Evolutionary conservation across 2,113 vertebrate species (phyloP), one percentile per base, ranked within the genome.

Genomic region (Pituophis catenifer): DNA sequence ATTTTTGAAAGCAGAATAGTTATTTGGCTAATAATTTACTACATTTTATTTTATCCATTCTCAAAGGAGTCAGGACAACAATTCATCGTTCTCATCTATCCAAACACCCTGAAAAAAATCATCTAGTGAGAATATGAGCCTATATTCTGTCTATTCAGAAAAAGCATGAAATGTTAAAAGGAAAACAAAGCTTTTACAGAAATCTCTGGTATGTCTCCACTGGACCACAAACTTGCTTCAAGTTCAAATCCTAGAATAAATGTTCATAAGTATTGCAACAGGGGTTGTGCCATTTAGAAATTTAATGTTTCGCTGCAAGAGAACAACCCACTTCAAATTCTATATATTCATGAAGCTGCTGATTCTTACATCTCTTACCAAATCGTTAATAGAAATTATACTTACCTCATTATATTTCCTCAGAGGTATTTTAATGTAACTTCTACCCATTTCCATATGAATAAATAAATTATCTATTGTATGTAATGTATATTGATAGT

Each of bases 371-470:
- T 38, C 50, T 91, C 91, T 3, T 19, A 92, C 15, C 57, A 89
- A 93, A 44, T 26, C 29, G 89, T 75, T 93, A 38, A 13, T 89
- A 93, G 19, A 24, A 24, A 44, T 81, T 94, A 93, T 38, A 96
- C 97, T 97, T 92, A 99, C 99, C 97, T 99, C 98, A n/a, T 93
- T 97, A 89, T 99, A 98, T 95, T 97, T 98, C 48, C 96, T 97
- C 89, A 98, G 97, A 92, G 99, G 99, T 95, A 99, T 98, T 97
- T 99, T 98, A 95, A 99, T 99, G 95, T 98, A 99, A 96, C 98
- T 99, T 97, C 98, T 99, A 4, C 99, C 99, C 98, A 99, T 98
- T 98, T 99, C 99, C 98, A 99, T 98, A 93, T 99, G 99, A 96
- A 99, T 98, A 96, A 98, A 96, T 33, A 99, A 95, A 24, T 98